phyloP scores from a whole-genome alignment of 2,113 vertebrate genomes.

The Cavia porcellus region DNA sequence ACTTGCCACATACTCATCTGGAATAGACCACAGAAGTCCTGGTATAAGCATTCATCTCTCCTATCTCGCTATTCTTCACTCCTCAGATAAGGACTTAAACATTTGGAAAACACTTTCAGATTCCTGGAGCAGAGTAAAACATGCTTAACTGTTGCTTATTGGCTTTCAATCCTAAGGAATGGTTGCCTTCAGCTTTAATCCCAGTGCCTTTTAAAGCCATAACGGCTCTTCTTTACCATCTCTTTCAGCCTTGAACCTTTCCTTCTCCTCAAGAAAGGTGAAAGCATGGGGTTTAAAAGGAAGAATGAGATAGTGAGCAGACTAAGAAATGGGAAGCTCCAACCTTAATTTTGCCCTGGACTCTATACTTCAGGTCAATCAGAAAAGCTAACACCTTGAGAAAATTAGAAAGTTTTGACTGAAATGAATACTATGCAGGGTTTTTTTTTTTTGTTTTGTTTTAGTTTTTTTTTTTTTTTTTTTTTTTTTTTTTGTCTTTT shows the following conservation, averaged over 20 bases:
- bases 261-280: conserved; percentile 2
- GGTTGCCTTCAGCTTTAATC: not conserved
- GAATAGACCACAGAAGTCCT: not conserved
- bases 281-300: conserved; percentile 34
- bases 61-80: not conserved
- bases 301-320: not conserved
- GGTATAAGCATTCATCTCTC: not conserved
- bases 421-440: not conserved
- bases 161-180: conserved; percentile 34
- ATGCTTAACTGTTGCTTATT: conserved; percentile 35
- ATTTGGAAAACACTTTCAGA: conserved; percentile 5
- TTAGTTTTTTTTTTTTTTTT: not conserved
- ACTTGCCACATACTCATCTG: conserved; percentile 99
- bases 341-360: not conserved
- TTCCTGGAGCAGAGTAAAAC: conserved; percentile 1
- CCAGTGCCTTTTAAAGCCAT: not conserved
- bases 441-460: not conserved
- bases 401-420: conserved; percentile 5
- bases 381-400: conserved; percentile 23
- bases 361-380: not conserved
- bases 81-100: conserved; percentile 17
- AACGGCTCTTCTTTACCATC: conserved; percentile 29
- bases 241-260: not conserved
- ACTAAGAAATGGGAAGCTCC: not conserved
- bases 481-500: not conserved